These are phyloP conservation scores for Acanthococcus lagerstroemiae DNA, from an alignment of 2,888 invertebrate species.

Conservation along the genomic window DNA sequence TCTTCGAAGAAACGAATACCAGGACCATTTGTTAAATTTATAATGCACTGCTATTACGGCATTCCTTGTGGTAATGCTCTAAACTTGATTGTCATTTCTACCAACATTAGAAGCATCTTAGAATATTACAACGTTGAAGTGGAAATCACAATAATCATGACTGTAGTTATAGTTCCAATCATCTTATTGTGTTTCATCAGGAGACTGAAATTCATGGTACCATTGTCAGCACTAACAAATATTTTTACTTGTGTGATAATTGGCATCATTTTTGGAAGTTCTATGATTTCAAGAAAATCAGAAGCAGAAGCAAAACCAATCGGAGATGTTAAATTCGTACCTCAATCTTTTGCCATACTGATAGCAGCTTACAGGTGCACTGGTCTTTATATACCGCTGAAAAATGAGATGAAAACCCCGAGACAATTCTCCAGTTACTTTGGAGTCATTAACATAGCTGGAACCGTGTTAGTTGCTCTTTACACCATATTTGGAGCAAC, in stretches of 20 bases:
- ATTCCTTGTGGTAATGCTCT: background rate
- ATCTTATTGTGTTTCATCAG: background rate
- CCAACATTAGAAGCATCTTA: background rate
- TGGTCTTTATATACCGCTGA: constrained; percentile 67
- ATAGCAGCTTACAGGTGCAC: background rate
- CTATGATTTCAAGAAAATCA: background rate
- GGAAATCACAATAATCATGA: background rate
- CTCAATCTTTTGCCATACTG: background rate
- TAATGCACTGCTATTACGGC: constrained; percentile 4
- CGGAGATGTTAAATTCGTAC: background rate
- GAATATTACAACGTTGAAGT: background rate
- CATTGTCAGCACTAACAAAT: constrained; percentile 7
- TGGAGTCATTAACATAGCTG: constrained; percentile 73
- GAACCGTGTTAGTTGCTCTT: constrained; percentile 66
- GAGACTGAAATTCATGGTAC: constrained; percentile 3
- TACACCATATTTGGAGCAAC: constrained; percentile 83
- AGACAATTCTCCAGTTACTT: constrained; percentile 63
- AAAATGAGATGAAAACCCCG: constrained; percentile 88
- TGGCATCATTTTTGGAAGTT: background rate
- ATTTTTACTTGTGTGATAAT: background rate
- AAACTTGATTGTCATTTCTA: background rate
- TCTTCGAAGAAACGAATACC: background rate
- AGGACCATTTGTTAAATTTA: background rate
- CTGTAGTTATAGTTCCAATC: background rate
- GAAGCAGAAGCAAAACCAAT: background rate